These are phyloP conservation scores for Agrochola circellaris DNA, from an alignment of 2,888 invertebrate species.

Conservation along the genomic window DNA sequence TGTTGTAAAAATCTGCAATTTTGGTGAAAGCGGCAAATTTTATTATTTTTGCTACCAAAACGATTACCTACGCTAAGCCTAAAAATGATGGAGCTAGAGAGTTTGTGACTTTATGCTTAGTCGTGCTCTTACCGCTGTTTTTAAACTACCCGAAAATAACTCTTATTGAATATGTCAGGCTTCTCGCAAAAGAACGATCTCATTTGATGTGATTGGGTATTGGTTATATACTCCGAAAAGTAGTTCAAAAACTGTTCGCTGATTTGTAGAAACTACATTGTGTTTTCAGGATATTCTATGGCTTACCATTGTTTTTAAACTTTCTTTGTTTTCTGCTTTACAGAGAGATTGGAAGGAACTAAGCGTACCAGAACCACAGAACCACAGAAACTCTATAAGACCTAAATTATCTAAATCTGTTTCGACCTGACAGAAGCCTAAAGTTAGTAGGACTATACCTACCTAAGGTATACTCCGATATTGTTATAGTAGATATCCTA, in stretches of 20 bases:
- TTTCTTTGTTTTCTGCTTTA: slow-evolving; percentile 51
- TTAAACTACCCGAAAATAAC: too few species aligned
- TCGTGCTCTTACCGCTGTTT: too few species aligned
- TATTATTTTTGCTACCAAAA: too few species aligned
- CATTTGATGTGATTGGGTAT: background rate
- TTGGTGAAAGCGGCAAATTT: too few species aligned
- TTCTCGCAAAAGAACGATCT: background rate
- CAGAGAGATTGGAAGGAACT: slow-evolving; percentile 88
- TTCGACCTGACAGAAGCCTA: slow-evolving; percentile 27
- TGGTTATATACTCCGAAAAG: background rate
- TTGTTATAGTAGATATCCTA: slow-evolving; percentile 40
- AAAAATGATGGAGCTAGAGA: too few species aligned
- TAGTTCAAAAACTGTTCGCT: background rate
- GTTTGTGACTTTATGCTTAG: too few species aligned
- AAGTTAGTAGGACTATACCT: too few species aligned
- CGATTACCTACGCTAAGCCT: too few species aligned
- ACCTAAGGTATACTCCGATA: slow-evolving; percentile 26
- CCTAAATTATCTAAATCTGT: slow-evolving; percentile 13
- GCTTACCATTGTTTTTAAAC: background rate
- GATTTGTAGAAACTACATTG: background rate
- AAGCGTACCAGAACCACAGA: slow-evolving; percentile 82
- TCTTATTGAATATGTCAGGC: too few species aligned
- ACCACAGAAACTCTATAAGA: slow-evolving; percentile 40
- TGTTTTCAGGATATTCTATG: background rate
- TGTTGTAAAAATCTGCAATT: too few species aligned